These are phyloP conservation scores for Cantharis lateralis DNA, from an alignment of 2,888 invertebrate genomes.

Conservation along the genomic window DNA sequence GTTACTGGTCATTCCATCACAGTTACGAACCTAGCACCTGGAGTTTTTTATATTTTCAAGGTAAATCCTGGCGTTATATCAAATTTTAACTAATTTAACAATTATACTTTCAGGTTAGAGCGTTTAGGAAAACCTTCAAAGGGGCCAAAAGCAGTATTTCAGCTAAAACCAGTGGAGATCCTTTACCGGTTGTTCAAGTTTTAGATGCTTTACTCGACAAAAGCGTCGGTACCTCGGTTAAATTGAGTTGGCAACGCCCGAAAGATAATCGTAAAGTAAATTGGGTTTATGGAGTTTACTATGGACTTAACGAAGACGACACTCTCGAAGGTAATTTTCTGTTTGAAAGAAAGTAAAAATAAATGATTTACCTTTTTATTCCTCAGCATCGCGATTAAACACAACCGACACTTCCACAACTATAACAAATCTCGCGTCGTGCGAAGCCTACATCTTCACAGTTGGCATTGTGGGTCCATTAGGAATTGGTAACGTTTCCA, in stretches of 20 bases:
- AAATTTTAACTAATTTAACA: slow-evolving; percentile 28
- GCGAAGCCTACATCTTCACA: slow-evolving; percentile 74
- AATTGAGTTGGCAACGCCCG: slow-evolving; percentile 70
- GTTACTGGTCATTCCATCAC: slow-evolving; percentile 57
- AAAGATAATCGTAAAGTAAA: slow-evolving; percentile 60
- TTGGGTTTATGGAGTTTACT: slow-evolving; percentile 75
- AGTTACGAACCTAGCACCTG: slow-evolving; percentile 54
- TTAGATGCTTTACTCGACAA: slow-evolving; percentile 60
- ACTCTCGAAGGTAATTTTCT: slow-evolving; percentile 61
- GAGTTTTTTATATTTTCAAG: slow-evolving; percentile 62
- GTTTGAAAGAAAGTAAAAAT: no score
- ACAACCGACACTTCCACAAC: slow-evolving; percentile 62
- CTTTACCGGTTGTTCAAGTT: slow-evolving; percentile 44
- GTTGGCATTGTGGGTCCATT: slow-evolving; percentile 68
- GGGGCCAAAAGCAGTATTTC: slow-evolving; percentile 61
- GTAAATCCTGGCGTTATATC: slow-evolving; percentile 49
- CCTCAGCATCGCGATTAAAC: slow-evolving; percentile 54
- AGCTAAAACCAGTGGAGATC: slow-evolving; percentile 53
- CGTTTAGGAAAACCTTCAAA: slow-evolving; percentile 62
- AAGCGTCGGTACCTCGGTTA: slow-evolving; percentile 65
- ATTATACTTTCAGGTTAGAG: slow-evolving; percentile 61
- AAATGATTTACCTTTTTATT: no score
- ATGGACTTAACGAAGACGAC: slow-evolving; percentile 64
- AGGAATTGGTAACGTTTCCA: slow-evolving; percentile 69
- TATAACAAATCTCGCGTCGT: slow-evolving; percentile 69